These are phyloP conservation scores for Chaetops frenatus DNA, from an alignment of 2,113 vertebrate species.

Conservation along the genomic window DNA sequence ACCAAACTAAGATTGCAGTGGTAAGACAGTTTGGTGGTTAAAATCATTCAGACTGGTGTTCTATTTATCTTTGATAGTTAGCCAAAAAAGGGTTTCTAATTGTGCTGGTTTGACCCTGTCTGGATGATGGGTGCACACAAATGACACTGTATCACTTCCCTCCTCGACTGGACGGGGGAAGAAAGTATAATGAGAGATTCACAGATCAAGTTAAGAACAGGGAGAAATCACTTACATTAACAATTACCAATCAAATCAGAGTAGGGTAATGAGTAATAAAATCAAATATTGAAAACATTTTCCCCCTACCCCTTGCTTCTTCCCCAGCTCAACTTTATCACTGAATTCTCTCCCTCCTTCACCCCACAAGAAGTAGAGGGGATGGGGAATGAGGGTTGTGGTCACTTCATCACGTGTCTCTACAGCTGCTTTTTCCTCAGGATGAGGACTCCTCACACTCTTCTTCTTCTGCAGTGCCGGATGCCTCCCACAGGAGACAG, in stretches of 20 bases:
- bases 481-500: not conserved
- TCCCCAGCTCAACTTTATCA: not conserved
- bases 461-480: not conserved
- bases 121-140: not conserved
- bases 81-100: not conserved
- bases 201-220: not conserved
- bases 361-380: not conserved
- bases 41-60: not conserved
- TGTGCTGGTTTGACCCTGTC: not conserved
- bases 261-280: not conserved
- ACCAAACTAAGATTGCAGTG: not conserved
- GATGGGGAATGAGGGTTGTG: not conserved
- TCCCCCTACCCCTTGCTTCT: not conserved
- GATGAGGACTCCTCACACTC: not conserved
- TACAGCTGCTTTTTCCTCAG: not conserved
- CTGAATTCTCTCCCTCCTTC: not conserved
- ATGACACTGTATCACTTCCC: not conserved
- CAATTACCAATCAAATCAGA: not conserved
- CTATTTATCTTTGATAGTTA: not conserved
- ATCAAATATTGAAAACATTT: not conserved
- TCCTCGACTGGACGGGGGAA: not conserved
- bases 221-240: not conserved
- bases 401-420: not conserved
- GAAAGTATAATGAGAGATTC: not conserved
- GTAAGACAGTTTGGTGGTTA: not conserved